Conservation (phyloP, 2,797 vertebrate genomes). For the Phalanger gymnotis region DNA sequence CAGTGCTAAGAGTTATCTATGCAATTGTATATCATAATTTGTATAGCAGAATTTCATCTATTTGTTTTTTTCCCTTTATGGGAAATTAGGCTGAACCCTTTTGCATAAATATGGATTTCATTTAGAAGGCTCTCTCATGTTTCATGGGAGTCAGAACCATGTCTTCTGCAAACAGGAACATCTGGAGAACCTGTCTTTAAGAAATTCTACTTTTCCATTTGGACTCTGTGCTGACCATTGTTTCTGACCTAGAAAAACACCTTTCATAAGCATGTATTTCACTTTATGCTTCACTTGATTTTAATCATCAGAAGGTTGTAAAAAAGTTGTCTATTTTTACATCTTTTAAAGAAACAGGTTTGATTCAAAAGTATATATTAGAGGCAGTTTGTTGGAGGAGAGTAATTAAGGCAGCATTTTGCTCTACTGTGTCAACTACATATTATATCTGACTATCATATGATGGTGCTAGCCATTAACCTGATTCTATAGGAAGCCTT, state of each 20-base stretch:
- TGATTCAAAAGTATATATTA: background rate
- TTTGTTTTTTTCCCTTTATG: background rate
- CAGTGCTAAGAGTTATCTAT: background rate
- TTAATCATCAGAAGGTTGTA: background rate
- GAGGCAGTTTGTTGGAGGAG: background rate
- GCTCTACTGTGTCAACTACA: background rate
- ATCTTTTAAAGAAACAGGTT: background rate
- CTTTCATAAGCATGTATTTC: background rate
- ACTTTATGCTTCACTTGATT: background rate
- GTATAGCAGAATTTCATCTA: background rate
- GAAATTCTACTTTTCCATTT: background rate
- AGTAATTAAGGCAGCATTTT: background rate
- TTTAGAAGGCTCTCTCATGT: background rate
- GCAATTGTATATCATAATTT: background rate
- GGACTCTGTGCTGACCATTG: background rate
- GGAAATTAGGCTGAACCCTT: background rate
- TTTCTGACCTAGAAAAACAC: background rate
- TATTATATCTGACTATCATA: background rate
- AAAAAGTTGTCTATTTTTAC: background rate
- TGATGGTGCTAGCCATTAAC: background rate
- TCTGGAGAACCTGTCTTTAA: background rate
- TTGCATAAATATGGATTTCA: background rate
- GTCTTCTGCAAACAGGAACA: background rate
- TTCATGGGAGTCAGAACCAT: background rate
- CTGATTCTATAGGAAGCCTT: background rate